These are phyloP conservation scores for Lagopus muta DNA, from an alignment of 2,113 vertebrate genomes.

Conservation along the genomic window DNA sequence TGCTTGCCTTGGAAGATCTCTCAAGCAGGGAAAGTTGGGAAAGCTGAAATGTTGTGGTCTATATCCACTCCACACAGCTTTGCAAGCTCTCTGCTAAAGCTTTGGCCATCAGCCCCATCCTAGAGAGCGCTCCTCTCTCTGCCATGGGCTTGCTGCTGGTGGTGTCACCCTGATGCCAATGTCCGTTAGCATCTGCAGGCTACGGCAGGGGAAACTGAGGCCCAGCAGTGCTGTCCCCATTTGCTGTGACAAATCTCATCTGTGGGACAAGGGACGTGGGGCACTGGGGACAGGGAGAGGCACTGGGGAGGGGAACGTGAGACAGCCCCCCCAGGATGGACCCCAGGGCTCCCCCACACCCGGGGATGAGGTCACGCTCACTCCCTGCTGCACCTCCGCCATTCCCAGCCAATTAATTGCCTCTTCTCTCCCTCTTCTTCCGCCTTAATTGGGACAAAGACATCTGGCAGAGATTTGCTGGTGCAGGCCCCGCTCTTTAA, in stretches of 20 bases:
- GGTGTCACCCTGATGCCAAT: background rate
- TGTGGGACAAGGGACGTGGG: accelerated
- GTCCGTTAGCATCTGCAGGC: accelerated
- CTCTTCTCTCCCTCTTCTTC: background rate
- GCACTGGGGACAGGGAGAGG: background rate
- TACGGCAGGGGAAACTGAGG: constrained; percentile 1
- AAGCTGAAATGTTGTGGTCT: background rate
- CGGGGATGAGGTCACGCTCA: background rate
- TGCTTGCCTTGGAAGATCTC: background rate
- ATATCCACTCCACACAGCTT: background rate
- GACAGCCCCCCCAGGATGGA: background rate
- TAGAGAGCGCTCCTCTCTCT: background rate
- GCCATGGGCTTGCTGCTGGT: accelerated
- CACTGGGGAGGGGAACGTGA: background rate
- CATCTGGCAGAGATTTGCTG: constrained; percentile 47
- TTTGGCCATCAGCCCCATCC: background rate
- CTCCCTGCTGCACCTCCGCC: background rate
- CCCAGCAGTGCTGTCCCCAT: accelerated
- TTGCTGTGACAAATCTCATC: background rate
- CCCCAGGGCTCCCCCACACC: background rate
- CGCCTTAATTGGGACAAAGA: background rate
- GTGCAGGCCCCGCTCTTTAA: background rate
- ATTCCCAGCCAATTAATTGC: background rate
- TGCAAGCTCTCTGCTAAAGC: background rate
- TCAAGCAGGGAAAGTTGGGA: accelerated